These are phyloP conservation scores for Esox masquinongy DNA, from an alignment of 2,797 vertebrate genomes.

Conservation along the genomic window DNA sequence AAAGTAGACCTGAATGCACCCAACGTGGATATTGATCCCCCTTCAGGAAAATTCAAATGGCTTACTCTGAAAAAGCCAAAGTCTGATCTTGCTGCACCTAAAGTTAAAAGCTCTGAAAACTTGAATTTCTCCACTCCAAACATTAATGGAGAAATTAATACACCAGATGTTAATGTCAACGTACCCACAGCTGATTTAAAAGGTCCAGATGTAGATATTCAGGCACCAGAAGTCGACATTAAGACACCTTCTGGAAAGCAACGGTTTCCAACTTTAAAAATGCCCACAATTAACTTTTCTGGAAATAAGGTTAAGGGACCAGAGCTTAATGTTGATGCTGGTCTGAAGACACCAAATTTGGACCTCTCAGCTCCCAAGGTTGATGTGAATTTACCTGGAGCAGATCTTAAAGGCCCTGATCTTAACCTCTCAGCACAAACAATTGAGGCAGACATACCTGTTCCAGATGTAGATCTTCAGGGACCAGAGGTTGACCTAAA, in stretches of 20 bases:
- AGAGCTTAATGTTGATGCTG: conserved; percentile 2
- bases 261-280: conserved; percentile 49
- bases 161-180: conserved; percentile 30
- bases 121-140: conserved; percentile 36
- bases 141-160: conserved; percentile 23
- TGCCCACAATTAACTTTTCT: conserved; percentile 30
- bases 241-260: conserved; percentile 57
- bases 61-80: conserved; percentile 45
- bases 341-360: conserved; percentile 42
- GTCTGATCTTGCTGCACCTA: conserved; percentile 34
- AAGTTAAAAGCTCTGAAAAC: conserved; percentile 58
- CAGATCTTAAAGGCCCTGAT: conserved; percentile 43
- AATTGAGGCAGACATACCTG: conserved; percentile 20
- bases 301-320: neutral
- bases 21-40: conserved; percentile 40
- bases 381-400: conserved; percentile 49
- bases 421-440: conserved; percentile 27
- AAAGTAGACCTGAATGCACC: conserved; percentile 44
- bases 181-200: conserved; percentile 25
- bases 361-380: conserved; percentile 37
- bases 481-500: conserved; percentile 47
- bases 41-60: conserved; percentile 56
- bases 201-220: conserved; percentile 36
- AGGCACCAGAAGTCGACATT: conserved; percentile 45
- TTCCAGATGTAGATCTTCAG: conserved; percentile 50